Evolutionary conservation across 2,888 invertebrate species (phyloP).

Genomic region (Drosophila subsilvestris): DNA sequence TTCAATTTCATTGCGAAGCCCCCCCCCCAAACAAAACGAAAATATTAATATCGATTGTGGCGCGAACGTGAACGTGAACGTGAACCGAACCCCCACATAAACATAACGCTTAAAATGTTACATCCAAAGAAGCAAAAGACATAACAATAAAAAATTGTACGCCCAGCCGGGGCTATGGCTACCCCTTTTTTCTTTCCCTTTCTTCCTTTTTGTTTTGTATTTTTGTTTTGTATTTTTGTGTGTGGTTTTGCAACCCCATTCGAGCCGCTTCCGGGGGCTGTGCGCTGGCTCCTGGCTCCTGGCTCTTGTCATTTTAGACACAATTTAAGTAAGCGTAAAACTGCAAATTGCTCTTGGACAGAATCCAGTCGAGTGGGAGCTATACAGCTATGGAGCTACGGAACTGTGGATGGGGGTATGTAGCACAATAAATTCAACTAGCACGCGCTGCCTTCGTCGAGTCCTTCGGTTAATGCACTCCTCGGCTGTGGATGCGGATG

Average conservation of each 20-base stretch:
- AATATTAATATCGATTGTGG: conserved; percentile 74
- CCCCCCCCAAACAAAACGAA: background rate
- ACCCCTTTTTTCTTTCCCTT: conserved; percentile 36
- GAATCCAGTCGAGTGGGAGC: conserved; percentile 6
- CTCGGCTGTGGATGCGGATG: conserved; percentile 17
- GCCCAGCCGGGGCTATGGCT: conserved; percentile 35
- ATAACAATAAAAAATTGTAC: conserved; percentile 74
- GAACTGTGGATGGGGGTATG: too few relatives aligned
- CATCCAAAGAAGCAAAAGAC: conserved; percentile 37
- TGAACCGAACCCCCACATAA: conserved; percentile 25
- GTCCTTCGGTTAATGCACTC: conserved; percentile 60
- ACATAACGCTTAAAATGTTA: conserved; percentile 51
- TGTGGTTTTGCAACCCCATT: conserved; percentile 48
- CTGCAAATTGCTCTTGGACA: conserved; percentile 76
- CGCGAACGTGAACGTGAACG: conserved; percentile 1
- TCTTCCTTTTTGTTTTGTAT: conserved; percentile 14
- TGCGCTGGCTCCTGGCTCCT: background rate
- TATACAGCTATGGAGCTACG: background rate
- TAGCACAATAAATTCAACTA: conserved; percentile 66
- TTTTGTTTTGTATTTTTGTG: conserved; percentile 3
- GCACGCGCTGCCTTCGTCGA: conserved; percentile 56
- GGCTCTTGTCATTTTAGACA: conserved; percentile 72
- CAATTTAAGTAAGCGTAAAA: conserved; percentile 80
- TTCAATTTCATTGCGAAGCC: conserved; percentile 70
- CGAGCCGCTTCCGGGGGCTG: background rate